Evolutionary conservation across 1,140 invertebrate genomes (phyloP).

Genomic region (Potamilus streckersoni): DNA sequence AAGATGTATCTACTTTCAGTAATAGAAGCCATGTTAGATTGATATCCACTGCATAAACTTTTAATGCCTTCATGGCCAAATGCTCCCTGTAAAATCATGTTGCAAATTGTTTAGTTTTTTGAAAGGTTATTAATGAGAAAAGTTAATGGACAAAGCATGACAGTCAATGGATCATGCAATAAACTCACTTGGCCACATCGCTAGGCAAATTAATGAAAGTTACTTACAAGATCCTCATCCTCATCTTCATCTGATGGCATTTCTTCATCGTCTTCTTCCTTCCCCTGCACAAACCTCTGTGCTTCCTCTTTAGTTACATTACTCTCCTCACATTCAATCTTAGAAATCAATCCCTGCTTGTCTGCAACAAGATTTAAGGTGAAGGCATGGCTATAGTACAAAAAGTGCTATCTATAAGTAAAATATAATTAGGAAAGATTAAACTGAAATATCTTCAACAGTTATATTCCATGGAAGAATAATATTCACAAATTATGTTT

Average conservation of each 20-base stretch:
- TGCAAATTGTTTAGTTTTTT: no score
- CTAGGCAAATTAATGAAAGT: not conserved
- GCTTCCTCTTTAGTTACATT: constrained; percentile 36
- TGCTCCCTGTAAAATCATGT: no score
- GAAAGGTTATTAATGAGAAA: no score
- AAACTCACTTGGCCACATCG: no score
- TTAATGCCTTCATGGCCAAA: no score
- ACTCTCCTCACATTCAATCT: constrained; percentile 48
- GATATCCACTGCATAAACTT: no score
- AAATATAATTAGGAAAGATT: not conserved
- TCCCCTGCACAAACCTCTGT: constrained; percentile 35
- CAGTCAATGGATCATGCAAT: no score
- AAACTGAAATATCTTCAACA: not conserved
- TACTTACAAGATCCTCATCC: constrained; percentile 46
- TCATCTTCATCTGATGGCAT: constrained; percentile 33
- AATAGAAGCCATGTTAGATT: no score
- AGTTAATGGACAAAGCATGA: no score
- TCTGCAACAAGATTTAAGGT: constrained; percentile 25
- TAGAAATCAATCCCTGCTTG: constrained; percentile 45
- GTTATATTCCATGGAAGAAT: not conserved
- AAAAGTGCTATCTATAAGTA: not conserved
- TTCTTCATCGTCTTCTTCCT: constrained; percentile 36
- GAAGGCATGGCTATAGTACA: no score
- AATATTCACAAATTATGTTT: not conserved
- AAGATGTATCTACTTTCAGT: no score